These are phyloP conservation scores for Halcyon leucocephala DNA, from an alignment of 2,797 vertebrate genomes.

Conservation along the genomic window DNA sequence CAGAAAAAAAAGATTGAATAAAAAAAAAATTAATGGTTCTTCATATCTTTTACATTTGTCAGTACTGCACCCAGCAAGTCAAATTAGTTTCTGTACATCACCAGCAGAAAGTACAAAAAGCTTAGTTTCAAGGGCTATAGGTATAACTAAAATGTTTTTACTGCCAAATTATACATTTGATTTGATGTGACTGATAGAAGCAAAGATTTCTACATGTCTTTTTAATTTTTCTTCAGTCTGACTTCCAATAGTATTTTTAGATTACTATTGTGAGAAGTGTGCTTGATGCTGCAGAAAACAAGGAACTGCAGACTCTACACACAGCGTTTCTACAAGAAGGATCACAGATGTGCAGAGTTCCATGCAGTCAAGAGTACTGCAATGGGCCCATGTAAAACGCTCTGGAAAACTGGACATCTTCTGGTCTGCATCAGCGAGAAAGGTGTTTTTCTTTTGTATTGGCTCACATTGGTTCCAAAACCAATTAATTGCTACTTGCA, in stretches of 20 bases:
- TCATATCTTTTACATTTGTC: neutral
- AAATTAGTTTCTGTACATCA: neutral
- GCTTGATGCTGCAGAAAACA: neutral
- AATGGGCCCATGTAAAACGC: fast-evolving
- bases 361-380: neutral
- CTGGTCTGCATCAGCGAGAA: neutral
- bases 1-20: neutral
- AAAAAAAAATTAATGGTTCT: neutral
- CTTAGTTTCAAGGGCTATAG: neutral
- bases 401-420: neutral
- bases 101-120: neutral
- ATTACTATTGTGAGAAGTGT: neutral
- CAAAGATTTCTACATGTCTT: neutral
- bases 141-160: neutral
- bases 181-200: neutral
- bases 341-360: neutral
- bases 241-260: neutral
- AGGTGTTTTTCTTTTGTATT: neutral
- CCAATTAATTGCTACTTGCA: neutral
- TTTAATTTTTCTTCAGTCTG: neutral
- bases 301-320: neutral
- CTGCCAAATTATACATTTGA: neutral
- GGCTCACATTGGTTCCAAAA: neutral
- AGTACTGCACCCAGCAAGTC: neutral
- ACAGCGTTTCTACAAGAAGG: neutral